Evolutionary conservation across 2,797 vertebrate species (phyloP).

Genomic region (Mastacembelus armatus): DNA sequence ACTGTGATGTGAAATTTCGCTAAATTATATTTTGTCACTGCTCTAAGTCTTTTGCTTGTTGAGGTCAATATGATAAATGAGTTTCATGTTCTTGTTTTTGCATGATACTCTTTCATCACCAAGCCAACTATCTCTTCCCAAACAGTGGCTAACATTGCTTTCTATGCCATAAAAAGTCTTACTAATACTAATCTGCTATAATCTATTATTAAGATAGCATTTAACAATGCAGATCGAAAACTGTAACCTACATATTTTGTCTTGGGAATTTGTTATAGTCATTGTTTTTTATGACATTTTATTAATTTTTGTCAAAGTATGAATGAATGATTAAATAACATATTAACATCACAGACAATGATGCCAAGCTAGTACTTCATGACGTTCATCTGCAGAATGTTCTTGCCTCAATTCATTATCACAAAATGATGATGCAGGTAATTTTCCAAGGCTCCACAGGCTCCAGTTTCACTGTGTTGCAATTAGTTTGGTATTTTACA

Average conservation of each 20-base stretch:
- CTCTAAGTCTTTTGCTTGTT: slow-evolving; percentile 8
- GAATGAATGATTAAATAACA: neutral
- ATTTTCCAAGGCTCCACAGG: too few species aligned
- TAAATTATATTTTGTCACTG: neutral
- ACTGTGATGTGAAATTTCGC: neutral
- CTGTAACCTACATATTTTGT: too few species aligned
- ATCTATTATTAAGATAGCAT: too few species aligned
- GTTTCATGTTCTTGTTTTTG: neutral
- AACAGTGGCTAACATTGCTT: neutral
- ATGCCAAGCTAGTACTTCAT: neutral
- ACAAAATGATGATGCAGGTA: neutral
- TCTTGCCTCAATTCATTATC: neutral
- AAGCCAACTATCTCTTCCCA: neutral
- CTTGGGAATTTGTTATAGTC: too few species aligned
- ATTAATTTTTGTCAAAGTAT: neutral
- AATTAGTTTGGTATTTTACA: too few species aligned
- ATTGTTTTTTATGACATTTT: too few species aligned
- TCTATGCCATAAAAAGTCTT: neutral
- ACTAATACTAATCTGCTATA: neutral
- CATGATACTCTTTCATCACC: neutral
- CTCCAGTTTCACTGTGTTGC: too few species aligned
- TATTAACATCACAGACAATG: neutral
- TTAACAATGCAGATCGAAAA: too few species aligned
- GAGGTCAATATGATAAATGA: slow-evolving; percentile 11
- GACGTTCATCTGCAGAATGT: too few species aligned